A percentile compares a stretch with the other conserved stretches of the same genome.
phyloP scores from a whole-genome alignment of 2,888 invertebrate genomes.

The Alloplasta piceator region DNA sequence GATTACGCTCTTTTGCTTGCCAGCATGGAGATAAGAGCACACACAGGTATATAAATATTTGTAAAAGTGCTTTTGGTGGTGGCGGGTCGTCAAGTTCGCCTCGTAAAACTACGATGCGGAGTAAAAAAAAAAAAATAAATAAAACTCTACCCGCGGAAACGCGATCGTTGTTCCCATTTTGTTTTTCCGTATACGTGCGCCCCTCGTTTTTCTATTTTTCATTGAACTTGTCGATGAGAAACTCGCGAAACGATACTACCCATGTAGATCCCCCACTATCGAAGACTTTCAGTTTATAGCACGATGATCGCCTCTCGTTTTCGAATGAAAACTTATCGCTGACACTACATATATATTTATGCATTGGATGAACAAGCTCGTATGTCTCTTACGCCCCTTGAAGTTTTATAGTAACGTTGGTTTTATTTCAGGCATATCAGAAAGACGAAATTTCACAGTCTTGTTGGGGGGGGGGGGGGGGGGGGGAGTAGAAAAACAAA shows the following conservation, averaged over 20 bases:
- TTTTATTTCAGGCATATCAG: neutral
- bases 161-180: conserved; percentile 22
- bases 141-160: conserved; percentile 37
- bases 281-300: conserved; percentile 50
- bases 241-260: conserved; percentile 8
- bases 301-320: conserved; percentile 47
- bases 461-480: neutral
- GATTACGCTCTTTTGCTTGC: neutral
- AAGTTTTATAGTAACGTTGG: conserved; percentile 7
- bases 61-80: neutral
- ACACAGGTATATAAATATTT: conserved; percentile 4
- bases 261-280: neutral
- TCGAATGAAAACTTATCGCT: conserved; percentile 37
- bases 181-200: neutral
- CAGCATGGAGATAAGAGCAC: neutral
- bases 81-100: conserved; percentile 33
- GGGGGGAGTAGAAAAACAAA: neutral
- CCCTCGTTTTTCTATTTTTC: conserved; percentile 42
- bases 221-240: conserved; percentile 37
- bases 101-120: conserved; percentile 51
- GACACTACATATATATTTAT: neutral
- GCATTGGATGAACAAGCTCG: conserved; percentile 8
- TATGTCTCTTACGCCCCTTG: conserved; percentile 5
- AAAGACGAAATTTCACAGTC: neutral
- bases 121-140: conserved; percentile 48